A percentile compares a stretch with the other conserved stretches of the same genome.
Evolutionary conservation across 2,113 vertebrate genomes (phyloP).

Genomic region (Symphodus melops): DNA sequence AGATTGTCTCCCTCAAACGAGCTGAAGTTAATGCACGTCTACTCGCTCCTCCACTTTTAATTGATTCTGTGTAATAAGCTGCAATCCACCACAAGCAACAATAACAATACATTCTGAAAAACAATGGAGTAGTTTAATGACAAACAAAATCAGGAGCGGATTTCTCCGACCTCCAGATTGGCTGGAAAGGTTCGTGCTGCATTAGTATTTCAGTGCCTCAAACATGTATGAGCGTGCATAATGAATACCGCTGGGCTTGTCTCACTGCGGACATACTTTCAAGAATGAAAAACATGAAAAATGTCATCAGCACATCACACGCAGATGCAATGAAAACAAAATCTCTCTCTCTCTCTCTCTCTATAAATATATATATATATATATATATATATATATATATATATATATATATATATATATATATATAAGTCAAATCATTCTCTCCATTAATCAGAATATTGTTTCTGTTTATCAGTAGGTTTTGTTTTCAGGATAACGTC

Average conservation of each 20-base stretch:
- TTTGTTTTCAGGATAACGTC: too few relatives aligned
- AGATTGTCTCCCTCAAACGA: conserved; percentile 27
- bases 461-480: too few relatives aligned
- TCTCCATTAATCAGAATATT: too few relatives aligned
- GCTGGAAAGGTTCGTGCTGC: not conserved
- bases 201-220: not conserved
- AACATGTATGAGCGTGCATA: not conserved
- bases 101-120: conserved; percentile 5
- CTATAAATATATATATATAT: too few relatives aligned
- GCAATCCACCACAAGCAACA: conserved; percentile 1
- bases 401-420: too few relatives aligned
- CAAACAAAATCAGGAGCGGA: not conserved
- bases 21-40: conserved; percentile 31
- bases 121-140: not conserved
- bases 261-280: not conserved
- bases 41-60: conserved; percentile 29
- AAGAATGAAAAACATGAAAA: conserved; percentile 5
- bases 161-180: not conserved
- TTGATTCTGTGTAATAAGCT: conserved; percentile 23
- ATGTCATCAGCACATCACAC: not conserved
- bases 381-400: too few relatives aligned
- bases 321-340: too few relatives aligned
- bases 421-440: too few relatives aligned
- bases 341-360: too few relatives aligned
- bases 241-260: not conserved